These are phyloP conservation scores for Somateria mollissima DNA, from an alignment of 2,797 vertebrate species.

Conservation along the genomic window DNA sequence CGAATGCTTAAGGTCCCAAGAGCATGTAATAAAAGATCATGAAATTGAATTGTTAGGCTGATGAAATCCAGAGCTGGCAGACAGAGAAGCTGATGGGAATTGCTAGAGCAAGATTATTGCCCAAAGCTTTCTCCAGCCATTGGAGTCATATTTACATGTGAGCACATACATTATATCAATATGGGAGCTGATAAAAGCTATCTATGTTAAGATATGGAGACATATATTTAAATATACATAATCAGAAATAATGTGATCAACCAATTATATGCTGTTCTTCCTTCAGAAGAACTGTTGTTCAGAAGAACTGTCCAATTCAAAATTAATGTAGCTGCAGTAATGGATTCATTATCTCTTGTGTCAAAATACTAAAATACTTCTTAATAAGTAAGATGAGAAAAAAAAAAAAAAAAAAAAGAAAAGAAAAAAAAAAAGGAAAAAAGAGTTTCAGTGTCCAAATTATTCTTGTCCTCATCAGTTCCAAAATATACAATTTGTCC, in stretches of 20 bases:
- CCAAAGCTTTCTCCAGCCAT: background rate
- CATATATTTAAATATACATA: background rate
- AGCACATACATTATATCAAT: background rate
- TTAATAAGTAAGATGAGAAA: background rate
- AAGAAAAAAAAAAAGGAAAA: background rate
- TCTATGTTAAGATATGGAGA: background rate
- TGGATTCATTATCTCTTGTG: constrained; percentile 18
- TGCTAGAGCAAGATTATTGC: background rate
- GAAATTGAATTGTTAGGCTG: background rate
- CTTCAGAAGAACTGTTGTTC: background rate
- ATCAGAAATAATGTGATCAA: background rate
- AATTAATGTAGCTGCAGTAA: background rate
- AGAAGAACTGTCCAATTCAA: constrained; percentile 9
- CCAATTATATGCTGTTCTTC: background rate
- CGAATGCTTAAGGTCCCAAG: background rate
- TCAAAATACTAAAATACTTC: background rate
- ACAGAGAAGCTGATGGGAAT: background rate
- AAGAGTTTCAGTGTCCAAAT: constrained; percentile 21
- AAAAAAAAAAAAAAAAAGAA: background rate
- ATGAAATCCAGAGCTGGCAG: background rate
- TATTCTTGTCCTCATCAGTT: background rate
- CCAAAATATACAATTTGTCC: background rate
- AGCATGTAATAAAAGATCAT: background rate
- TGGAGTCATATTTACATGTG: background rate
- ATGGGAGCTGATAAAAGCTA: background rate